Percentiles rank a stretch among this genome's conserved stretches.
These are phyloP conservation scores for Astreopora myriophthalma DNA, from an alignment of 64 coral and sea anemone species.

Conservation along the genomic window DNA sequence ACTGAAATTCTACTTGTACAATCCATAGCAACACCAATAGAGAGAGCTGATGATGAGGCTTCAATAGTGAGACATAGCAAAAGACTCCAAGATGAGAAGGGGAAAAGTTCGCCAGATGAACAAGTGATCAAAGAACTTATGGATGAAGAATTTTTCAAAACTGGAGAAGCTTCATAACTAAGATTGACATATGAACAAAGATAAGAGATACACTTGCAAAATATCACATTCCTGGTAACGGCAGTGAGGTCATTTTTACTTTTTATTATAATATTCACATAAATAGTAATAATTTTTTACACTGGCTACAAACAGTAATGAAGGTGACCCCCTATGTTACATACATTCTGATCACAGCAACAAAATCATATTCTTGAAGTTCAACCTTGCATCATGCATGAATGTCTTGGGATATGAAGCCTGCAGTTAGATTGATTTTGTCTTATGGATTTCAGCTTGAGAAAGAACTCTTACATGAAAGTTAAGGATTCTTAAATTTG, in stretches of 20 bases:
- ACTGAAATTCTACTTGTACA: neutral
- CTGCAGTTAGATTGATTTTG: neutral
- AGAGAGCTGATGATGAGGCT: neutral
- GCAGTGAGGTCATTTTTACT: neutral
- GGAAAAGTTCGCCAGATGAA: slow-evolving; percentile 2
- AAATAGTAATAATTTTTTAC: neutral
- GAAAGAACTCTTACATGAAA: too few species aligned
- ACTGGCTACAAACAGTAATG: neutral
- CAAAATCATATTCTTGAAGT: neutral
- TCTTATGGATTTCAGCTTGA: slow-evolving; percentile 21
- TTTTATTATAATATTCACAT: neutral
- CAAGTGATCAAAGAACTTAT: slow-evolving; percentile 15
- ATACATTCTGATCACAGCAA: neutral
- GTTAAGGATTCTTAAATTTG: neutral
- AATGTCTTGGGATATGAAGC: neutral
- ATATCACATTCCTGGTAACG: slow-evolving; percentile 2
- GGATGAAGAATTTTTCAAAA: neutral
- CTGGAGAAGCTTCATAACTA: slow-evolving; percentile 9
- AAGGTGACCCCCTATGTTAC: neutral
- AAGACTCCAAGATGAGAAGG: neutral
- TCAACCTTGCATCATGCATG: slow-evolving; percentile 7
- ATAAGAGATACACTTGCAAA: neutral
- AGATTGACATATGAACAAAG: slow-evolving; percentile 4
- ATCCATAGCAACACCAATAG: neutral
- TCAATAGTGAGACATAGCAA: neutral